Conservation (phyloP, 2,888 invertebrate species). For the Incurvaria masculella region DNA sequence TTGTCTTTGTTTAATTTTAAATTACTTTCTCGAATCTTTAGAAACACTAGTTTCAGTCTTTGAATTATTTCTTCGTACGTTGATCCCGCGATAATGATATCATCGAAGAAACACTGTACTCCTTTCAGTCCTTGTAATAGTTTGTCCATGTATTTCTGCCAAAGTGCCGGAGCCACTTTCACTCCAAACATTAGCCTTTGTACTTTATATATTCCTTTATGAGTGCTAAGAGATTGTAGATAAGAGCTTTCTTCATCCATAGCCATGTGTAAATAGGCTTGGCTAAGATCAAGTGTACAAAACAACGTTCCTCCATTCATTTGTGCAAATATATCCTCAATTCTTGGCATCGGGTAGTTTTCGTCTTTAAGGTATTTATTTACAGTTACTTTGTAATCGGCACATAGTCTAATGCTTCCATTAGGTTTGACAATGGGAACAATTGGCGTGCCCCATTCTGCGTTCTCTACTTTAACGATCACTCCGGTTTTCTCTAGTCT, state of each 20-base stretch:
- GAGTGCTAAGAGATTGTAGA: conserved; percentile 12
- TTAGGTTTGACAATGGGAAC: conserved; percentile 12
- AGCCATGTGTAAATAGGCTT: conserved; percentile 10
- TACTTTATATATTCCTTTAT: conserved; percentile 11
- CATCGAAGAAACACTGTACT: conserved; percentile 2
- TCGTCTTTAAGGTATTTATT: conserved; percentile 10
- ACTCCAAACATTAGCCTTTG: conserved; percentile 9
- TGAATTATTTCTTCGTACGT: background rate
- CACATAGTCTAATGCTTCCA: conserved; percentile 10
- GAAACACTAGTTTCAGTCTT: conserved; percentile 3
- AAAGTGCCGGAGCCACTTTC: background rate
- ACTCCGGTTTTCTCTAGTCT: conserved; percentile 10
- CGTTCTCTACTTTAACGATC: conserved; percentile 11
- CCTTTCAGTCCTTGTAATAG: background rate
- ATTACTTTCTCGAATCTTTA: conserved; percentile 1
- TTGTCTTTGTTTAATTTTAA: conserved; percentile 14
- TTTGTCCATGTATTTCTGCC: background rate
- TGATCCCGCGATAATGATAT: background rate
- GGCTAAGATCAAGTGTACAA: conserved; percentile 11
- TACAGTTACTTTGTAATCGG: conserved; percentile 11
- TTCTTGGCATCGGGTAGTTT: conserved; percentile 9
- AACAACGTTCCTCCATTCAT: conserved; percentile 11
- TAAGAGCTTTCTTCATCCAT: conserved; percentile 7
- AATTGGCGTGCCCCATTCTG: conserved; percentile 14
- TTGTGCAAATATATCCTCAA: conserved; percentile 12